Percentiles rank a stretch among this genome's conserved stretches.
phyloP scores from a whole-genome alignment of 1,140 invertebrate genomes.

The Penaeus vannamei region DNA sequence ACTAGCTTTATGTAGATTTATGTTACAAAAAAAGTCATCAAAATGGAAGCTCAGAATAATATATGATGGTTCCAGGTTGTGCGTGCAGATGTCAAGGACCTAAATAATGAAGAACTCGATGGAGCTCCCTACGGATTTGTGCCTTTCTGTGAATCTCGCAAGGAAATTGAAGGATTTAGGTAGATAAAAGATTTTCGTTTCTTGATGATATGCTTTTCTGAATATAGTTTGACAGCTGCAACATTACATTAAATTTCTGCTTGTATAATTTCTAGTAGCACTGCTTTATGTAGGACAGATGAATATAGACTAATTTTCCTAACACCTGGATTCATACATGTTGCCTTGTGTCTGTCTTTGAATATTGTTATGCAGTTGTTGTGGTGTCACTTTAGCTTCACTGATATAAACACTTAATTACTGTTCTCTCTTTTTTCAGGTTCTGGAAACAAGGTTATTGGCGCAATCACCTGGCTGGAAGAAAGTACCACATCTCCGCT shows the following conservation, averaged over 20 bases:
- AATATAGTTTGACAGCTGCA: too few species aligned
- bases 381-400: not conserved
- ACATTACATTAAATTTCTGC: too few species aligned
- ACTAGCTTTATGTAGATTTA: not conserved
- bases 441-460: conserved; percentile 99
- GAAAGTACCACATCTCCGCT: conserved; percentile 98
- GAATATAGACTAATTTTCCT: too few species aligned
- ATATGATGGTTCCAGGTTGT: conserved; percentile 81
- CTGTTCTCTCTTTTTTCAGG: conserved; percentile 70
- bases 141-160: conserved; percentile 97
- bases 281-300: too few species aligned
- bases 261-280: too few species aligned
- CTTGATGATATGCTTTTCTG: not conserved
- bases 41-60: not conserved
- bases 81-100: conserved; percentile 94
- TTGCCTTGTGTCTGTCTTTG: too few species aligned
- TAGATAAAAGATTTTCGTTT: conserved; percentile 56
- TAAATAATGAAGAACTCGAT: conserved; percentile 93
- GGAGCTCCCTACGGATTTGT: conserved; percentile 99
- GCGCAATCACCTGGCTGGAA: conserved; percentile 90
- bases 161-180: conserved; percentile 99
- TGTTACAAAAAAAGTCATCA: not conserved
- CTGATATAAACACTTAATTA: not conserved
- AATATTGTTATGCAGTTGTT: not conserved
- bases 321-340: too few species aligned